A percentile compares a stretch with the other conserved stretches of the same genome.
These are phyloP conservation scores for Microdon myrmicae DNA, from an alignment of 2,888 invertebrate genomes.

Conservation along the genomic window DNA sequence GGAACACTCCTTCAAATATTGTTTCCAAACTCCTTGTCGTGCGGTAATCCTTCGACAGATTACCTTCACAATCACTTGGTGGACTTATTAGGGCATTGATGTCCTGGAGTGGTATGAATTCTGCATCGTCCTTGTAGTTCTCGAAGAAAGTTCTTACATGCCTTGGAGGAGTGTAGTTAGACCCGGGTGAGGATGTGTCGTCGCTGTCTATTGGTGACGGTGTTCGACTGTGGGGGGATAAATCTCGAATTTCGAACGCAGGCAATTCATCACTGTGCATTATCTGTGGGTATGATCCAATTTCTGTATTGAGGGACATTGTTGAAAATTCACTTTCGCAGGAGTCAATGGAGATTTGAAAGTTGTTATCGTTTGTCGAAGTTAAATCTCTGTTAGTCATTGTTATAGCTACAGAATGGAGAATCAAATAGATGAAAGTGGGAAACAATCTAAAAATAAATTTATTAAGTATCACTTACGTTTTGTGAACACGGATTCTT, in stretches of 20 bases:
- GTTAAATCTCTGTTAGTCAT: slow-evolving; percentile 40
- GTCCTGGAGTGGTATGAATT: slow-evolving; percentile 62
- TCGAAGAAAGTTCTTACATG: slow-evolving; percentile 6
- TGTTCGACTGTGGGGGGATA: slow-evolving; percentile 62
- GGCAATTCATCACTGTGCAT: slow-evolving; percentile 61
- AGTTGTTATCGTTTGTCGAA: slow-evolving; percentile 27
- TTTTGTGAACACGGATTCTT: too few species aligned
- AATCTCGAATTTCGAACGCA: slow-evolving; percentile 62
- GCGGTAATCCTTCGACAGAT: slow-evolving; percentile 41
- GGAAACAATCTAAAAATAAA: too few species aligned
- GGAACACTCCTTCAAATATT: slow-evolving; percentile 64
- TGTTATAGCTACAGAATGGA: too few species aligned
- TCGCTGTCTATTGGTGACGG: slow-evolving; percentile 63
- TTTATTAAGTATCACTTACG: too few species aligned
- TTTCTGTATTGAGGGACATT: slow-evolving; percentile 59
- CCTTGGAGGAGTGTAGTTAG: slow-evolving; percentile 49
- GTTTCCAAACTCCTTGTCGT: slow-evolving; percentile 61
- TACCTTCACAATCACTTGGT: slow-evolving; percentile 55
- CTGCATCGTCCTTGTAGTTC: slow-evolving; percentile 53
- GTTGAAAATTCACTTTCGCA: slow-evolving; percentile 61
- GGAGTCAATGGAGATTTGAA: slow-evolving; percentile 58
- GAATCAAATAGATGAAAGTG: too few species aligned
- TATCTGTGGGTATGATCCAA: slow-evolving; percentile 43
- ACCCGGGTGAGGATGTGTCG: slow-evolving; percentile 40
- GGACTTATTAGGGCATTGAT: slow-evolving; percentile 64